Conservation (phyloP, 2,113 vertebrate species). For the Odobenus rosmarus region DNA sequence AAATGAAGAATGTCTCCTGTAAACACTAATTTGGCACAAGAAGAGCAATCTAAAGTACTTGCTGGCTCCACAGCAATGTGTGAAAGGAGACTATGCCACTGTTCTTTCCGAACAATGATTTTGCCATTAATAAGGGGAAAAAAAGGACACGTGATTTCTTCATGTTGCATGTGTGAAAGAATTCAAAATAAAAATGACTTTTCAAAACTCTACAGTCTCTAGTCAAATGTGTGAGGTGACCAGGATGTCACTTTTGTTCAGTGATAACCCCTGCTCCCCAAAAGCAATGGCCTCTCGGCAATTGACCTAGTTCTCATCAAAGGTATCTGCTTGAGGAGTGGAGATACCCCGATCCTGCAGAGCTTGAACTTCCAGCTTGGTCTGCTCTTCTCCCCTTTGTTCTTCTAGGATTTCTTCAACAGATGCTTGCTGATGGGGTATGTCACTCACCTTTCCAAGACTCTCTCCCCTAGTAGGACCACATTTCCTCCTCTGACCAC, state of each 20-base stretch:
- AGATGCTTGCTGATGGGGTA: slow-evolving; percentile 94
- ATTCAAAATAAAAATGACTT: slow-evolving; percentile 55
- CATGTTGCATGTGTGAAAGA: slow-evolving; percentile 3
- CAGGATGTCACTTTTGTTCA: neutral
- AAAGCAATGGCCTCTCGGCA: neutral
- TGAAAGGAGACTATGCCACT: slow-evolving; percentile 34
- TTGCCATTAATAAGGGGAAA: slow-evolving; percentile 17
- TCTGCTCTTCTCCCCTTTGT: slow-evolving; percentile 94
- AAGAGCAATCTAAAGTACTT: slow-evolving; percentile 32
- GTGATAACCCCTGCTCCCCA: neutral
- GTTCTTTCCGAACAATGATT: slow-evolving; percentile 56
- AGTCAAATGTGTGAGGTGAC: neutral
- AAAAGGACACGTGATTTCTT: slow-evolving; percentile 56
- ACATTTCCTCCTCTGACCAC: slow-evolving; percentile 98
- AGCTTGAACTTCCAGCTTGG: slow-evolving; percentile 93
- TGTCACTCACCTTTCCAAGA: slow-evolving; percentile 95
- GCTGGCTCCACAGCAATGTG: neutral
- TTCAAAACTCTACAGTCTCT: neutral
- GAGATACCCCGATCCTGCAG: slow-evolving; percentile 95
- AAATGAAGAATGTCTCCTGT: slow-evolving; percentile 61
- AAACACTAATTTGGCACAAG: slow-evolving; percentile 39
- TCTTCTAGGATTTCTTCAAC: slow-evolving; percentile 98
- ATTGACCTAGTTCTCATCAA: slow-evolving; percentile 91
- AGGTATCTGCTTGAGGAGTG: slow-evolving; percentile 92
- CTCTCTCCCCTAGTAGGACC: slow-evolving; percentile 97